phyloP scores from a whole-genome alignment of 2,113 vertebrate species.

The Trematomus loennbergii region DNA sequence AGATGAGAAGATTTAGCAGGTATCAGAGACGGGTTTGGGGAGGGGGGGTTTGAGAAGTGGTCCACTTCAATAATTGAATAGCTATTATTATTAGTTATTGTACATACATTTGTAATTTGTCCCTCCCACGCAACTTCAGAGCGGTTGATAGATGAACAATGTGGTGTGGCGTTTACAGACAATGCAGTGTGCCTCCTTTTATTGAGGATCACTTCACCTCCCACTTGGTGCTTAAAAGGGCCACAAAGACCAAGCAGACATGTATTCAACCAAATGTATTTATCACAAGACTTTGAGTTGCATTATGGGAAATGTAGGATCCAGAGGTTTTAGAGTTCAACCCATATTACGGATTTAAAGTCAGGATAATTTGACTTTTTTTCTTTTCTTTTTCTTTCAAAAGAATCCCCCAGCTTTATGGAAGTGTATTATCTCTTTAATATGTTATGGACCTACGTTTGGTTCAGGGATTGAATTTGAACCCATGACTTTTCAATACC shows the following conservation, averaged over 20 bases:
- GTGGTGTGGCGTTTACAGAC: background rate
- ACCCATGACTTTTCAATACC: background rate
- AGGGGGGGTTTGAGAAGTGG: background rate
- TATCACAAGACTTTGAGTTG: background rate
- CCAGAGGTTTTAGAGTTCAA: background rate
- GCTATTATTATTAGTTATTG: background rate
- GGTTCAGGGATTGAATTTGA: background rate
- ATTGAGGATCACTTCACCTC: background rate
- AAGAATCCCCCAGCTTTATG: background rate
- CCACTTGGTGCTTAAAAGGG: background rate
- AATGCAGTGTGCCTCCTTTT: background rate
- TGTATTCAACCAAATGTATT: background rate
- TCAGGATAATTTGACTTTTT: background rate
- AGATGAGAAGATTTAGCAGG: background rate
- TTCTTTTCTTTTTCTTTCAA: background rate
- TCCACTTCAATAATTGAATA: background rate
- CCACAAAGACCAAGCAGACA: background rate
- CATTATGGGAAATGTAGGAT: background rate
- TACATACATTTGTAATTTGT: background rate
- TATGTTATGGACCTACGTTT: background rate
- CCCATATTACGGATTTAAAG: background rate
- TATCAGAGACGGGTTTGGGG: background rate
- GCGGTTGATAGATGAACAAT: background rate
- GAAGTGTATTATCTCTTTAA: slow-evolving; percentile 10
- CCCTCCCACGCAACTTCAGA: background rate